Evolutionary conservation across 2,797 vertebrate species (phyloP), one percentile per base, ranked within the genome.

Genomic region (Artibeus lituratus): DNA sequence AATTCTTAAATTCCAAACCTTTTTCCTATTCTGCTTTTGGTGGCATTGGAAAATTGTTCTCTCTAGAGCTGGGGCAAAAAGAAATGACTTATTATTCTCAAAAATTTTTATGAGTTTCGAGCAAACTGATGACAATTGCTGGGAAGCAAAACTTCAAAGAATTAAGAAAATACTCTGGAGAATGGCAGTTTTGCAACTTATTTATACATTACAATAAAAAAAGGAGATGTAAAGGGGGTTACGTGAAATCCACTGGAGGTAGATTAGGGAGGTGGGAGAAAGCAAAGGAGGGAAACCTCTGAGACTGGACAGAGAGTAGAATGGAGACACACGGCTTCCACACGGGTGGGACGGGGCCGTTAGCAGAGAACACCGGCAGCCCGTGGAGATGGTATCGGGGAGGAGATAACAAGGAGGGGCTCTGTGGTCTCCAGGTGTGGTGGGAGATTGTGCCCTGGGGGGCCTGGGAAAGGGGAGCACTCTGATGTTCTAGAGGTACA

Each of bases 1-100:
- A 70, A 42, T 7, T 85, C 47, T 96, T 94, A 88, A 69, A 62
- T 90, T 44, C 37, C 73, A 92, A 80, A 76, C 42, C 53, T 49
- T 19, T 2, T 62, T 35, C 21, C 26, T 90, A 4, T 51, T 92
- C 92, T 96, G 7, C 42, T 78, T 65, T 92, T 86, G 29, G 29
- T 93, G 35, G 24, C 42, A 62, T 1, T 94, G 55, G 47, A 86
- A 72, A 90, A 86, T 83, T 80, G 4, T 74, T 77, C 26, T 83
- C 53, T 94, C 44, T 81, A 55, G 7, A 94, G 18, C 35, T 94
- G n/a, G 81, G 95, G 14, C 37, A 87, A n/a, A 81, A 91, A 78
- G 32, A 76, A 94, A 59, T 47, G 69, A 80, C 29, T 85, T 90
- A 83, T 10, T 90, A 83, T 10, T n/a, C n/a, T n/a, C n/a, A n/a